These are phyloP conservation scores for Xenentodon cancila DNA, from an alignment of 2,797 vertebrate species.

Conservation along the genomic window DNA sequence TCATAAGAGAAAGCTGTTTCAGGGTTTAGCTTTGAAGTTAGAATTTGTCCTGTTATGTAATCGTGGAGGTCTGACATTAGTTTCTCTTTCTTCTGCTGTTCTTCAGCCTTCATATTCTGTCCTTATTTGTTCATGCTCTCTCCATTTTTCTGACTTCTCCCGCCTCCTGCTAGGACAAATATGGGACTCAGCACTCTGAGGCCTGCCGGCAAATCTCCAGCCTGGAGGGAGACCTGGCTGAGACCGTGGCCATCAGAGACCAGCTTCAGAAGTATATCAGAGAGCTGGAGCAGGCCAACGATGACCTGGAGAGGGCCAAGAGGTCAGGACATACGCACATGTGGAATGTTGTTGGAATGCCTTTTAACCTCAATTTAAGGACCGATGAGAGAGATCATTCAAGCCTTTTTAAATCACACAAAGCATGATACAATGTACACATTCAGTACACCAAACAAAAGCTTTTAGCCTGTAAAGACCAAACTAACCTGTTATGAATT, in stretches of 20 bases:
- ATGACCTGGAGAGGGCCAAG: slow-evolving; percentile 95
- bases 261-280: slow-evolving; percentile 95
- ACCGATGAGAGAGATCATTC: too few species aligned
- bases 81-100: background rate
- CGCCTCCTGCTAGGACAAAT: slow-evolving; percentile 85
- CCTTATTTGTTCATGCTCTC: background rate
- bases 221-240: slow-evolving; percentile 90
- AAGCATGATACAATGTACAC: too few species aligned
- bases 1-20: too few species aligned
- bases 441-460: too few species aligned
- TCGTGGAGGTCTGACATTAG: background rate
- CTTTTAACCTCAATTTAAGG: too few species aligned
- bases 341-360: too few species aligned
- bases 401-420: too few species aligned
- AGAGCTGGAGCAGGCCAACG: slow-evolving; percentile 95
- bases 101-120: background rate
- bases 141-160: background rate
- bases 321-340: slow-evolving; percentile 74
- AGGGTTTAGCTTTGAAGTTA: too few species aligned
- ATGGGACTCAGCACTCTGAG: slow-evolving; percentile 89
- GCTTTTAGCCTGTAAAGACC: too few species aligned
- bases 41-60: too few species aligned
- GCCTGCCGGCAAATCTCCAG: slow-evolving; percentile 88
- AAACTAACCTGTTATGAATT: too few species aligned
- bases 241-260: slow-evolving; percentile 90